phyloP scores from a whole-genome alignment of 53 echinoderm and acorn worm genomes.

The Arbacia lixula region DNA sequence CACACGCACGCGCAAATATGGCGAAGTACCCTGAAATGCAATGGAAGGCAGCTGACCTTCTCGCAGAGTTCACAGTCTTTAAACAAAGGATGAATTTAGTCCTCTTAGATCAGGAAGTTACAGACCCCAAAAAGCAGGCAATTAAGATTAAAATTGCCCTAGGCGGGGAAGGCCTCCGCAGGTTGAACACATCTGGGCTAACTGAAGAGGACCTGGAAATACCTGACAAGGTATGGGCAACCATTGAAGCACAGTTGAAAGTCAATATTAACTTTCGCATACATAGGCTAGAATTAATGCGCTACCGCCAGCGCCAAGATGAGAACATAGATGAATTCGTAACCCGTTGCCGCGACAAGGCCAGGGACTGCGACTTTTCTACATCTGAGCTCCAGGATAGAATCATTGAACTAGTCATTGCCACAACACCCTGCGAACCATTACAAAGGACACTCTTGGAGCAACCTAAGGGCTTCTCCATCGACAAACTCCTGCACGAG shows the following conservation, averaged over 20 bases:
- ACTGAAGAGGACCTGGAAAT: conserved; percentile 47
- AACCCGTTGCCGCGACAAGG: conserved; percentile 63
- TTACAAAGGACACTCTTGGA: conserved; percentile 44
- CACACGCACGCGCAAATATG: too few relatives aligned
- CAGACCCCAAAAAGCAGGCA: too few relatives aligned
- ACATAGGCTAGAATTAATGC: conserved; percentile 61
- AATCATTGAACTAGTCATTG: conserved; percentile 65
- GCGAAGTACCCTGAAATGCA: too few relatives aligned
- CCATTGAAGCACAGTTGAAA: conserved; percentile 57
- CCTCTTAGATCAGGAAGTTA: too few relatives aligned
- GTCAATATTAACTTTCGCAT: conserved; percentile 69
- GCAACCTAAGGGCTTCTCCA: conserved; percentile 25
- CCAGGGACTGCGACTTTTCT: conserved; percentile 55
- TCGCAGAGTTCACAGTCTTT: too few relatives aligned
- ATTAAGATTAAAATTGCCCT: conserved; percentile 71
- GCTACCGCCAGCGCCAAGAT: conserved; percentile 38
- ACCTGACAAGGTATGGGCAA: conserved; percentile 62
- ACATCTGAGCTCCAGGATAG: conserved; percentile 46
- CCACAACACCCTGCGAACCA: conserved; percentile 57
- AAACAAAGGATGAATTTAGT: too few relatives aligned
- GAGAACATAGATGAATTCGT: conserved; percentile 67
- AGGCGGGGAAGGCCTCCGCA: conserved; percentile 66
- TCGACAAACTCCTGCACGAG: conserved; percentile 30
- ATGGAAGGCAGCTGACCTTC: too few relatives aligned
- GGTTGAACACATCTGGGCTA: conserved; percentile 64